Evolutionary conservation across 2,113 vertebrate genomes (phyloP).

Genomic region (Stigmatopora argus): DNA sequence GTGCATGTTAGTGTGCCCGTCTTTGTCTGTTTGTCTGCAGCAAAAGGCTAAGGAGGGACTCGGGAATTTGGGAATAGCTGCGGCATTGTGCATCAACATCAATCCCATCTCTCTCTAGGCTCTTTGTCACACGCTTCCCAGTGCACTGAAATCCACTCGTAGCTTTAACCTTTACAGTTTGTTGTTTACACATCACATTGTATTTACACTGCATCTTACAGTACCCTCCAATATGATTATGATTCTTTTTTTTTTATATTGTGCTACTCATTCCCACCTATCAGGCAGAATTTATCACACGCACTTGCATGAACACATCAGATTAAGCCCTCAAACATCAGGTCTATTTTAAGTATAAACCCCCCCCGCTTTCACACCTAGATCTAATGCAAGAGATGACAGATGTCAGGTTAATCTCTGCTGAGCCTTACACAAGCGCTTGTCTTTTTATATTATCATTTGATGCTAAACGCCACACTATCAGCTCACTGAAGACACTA

Average conservation of each 20-base stretch:
- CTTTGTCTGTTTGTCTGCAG: conserved; percentile 22
- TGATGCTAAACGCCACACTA: conserved; percentile 48
- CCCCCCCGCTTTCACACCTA: conserved; percentile 48
- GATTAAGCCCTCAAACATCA: conserved; percentile 54
- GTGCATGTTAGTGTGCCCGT: conserved; percentile 22
- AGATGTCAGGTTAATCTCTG: conserved; percentile 69
- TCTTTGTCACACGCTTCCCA: conserved; percentile 9
- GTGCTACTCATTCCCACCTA: conserved; percentile 26
- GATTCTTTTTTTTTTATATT: conserved; percentile 34
- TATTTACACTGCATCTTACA: conserved; percentile 15
- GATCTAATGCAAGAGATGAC: conserved; percentile 50
- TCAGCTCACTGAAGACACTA: conserved; percentile 37
- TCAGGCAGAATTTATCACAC: conserved; percentile 22
- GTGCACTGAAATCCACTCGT: neutral
- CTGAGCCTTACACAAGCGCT: conserved; percentile 59
- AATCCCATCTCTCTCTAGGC: conserved; percentile 13
- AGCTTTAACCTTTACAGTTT: conserved; percentile 18
- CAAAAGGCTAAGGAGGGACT: conserved; percentile 35
- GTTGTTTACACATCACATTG: conserved; percentile 38
- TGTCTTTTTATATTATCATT: conserved; percentile 60
- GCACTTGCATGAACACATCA: conserved; percentile 39
- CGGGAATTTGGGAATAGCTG: conserved; percentile 39
- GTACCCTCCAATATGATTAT: conserved; percentile 36
- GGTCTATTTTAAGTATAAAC: conserved; percentile 52
- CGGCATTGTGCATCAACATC: conserved; percentile 20